Conservation (phyloP, 2,797 vertebrate genomes). For the Urocyon cinereoargenteus region DNA sequence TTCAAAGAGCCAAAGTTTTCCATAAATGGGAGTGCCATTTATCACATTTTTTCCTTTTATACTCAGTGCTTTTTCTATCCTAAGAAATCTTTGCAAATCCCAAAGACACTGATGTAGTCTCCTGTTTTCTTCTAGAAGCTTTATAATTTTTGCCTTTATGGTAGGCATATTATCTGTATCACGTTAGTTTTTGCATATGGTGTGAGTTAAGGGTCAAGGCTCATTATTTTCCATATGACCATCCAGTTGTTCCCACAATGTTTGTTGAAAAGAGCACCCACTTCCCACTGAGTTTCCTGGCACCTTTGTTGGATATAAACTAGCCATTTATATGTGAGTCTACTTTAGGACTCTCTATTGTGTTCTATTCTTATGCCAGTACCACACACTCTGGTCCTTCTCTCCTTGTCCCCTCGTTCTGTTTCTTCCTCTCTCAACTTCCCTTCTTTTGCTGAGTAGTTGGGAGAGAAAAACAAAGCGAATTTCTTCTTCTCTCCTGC, state of each 20-base stretch:
- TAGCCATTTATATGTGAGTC: neutral
- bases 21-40: neutral
- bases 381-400: accelerated
- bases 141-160: neutral
- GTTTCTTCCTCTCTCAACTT: neutral
- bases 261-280: neutral
- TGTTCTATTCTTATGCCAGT: neutral
- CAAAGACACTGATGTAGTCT: neutral
- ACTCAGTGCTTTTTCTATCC: neutral
- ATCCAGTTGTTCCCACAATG: neutral
- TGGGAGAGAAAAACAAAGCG: neutral
- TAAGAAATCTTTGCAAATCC: neutral
- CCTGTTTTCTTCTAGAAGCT: neutral
- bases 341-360: neutral
- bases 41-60: neutral
- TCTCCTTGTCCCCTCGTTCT: neutral
- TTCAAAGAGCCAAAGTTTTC: neutral
- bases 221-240: neutral
- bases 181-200: neutral
- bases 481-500: neutral
- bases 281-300: neutral
- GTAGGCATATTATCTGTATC: neutral
- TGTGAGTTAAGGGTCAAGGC: neutral
- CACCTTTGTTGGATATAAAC: neutral
- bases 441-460: neutral